Evolutionary conservation across 2,888 invertebrate species (phyloP), one percentile per base, ranked within the genome.

Genomic region (Smittia aterrima): DNA sequence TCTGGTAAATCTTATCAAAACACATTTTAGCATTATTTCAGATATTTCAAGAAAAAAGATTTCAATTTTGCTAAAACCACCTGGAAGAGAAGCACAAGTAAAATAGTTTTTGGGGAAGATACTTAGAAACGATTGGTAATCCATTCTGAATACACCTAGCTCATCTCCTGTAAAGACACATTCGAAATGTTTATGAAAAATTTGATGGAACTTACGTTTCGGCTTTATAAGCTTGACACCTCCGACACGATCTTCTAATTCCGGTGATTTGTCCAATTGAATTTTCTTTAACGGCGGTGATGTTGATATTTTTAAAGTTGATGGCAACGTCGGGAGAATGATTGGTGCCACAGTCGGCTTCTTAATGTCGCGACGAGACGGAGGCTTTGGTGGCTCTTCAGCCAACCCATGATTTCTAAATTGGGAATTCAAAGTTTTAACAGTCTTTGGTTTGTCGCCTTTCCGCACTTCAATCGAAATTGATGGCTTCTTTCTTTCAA

Each of bases 371-470:
- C 88, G 87, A 75, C 92, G 85, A 1, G 93, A 91, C 1, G 92
- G 91, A 13, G 95, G 92, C n/a, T 93, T 92, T 79, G 92, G 92
- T 0, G 90, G 87, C 84, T 92, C 93, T 81, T 95, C 95, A 80
- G 92, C 93, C 73, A 96, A 83, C 41, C 95, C 96, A 79, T 95
- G 95, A 68, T 94, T 94, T 77, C 96, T 88, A 85, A 96, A 95
- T 84, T 93, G 95, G 0, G 94, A 92, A 83, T 94, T 90, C 81
- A 91, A 94, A 16, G 92, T 92, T 86, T 96, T 96, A 0, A 95
- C 96, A 47, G 96, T 96, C 84, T 94, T 94, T 2, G 93, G 91
- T 78, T 95, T 85, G 73, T 85, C 88, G 77, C 89, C 89, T 75
- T 91, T 92, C 76, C 92, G 85, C 74, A 90, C 88, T 85, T 93